Evolutionary conservation across 2,888 invertebrate species (phyloP), one percentile per base, ranked within the genome.

Genomic region (Glaucopsyche alexis): DNA sequence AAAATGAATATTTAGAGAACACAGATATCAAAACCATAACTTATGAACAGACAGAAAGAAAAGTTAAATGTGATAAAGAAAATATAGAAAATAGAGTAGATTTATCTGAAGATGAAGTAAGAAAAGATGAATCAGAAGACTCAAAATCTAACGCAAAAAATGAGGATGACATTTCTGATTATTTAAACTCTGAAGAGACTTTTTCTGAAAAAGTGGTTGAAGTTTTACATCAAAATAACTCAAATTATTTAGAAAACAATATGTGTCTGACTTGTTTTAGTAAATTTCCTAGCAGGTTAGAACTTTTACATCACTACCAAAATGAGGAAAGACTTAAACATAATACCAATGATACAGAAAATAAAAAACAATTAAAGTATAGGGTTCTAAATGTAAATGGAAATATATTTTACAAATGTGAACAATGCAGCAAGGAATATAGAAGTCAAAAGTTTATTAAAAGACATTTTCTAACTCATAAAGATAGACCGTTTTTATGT

Each of bases 401-500:
- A n/a, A 77, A 71, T 64, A n/a, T 74, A 4, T 72, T 74, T 1
- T 90, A 80, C 77, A 83, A 83, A 78, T 90, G 90, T 77, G 78
- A 80, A 8, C 78, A 77, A 71, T 90, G 89, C 77, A 77, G 78
- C 14, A 85, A 85, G 74, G 76, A 78, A 3, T 87, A 80, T 77
- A 77, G 76, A 50, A 80, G 77, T 49, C 83, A 83, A 73, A 81
- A 79, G 50, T 78, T 80, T 47, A 82, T 88, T 1, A 76, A 78
- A 0, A 82, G 82, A 50, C 90, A 91, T 79, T 73, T 83, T 0
- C 67, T 76, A 16, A 76, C 75, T 19, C 89, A 91, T 78, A 77
- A 74, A 8, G 78, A 84, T 47, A 81, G 88, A 52, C 88, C 88
- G 0, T 89, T 84, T 77, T 74, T 84, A 47, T 92, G 92, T 78